Evolutionary conservation across 2,113 vertebrate species (phyloP).

Genomic region (Buteo buteo): DNA sequence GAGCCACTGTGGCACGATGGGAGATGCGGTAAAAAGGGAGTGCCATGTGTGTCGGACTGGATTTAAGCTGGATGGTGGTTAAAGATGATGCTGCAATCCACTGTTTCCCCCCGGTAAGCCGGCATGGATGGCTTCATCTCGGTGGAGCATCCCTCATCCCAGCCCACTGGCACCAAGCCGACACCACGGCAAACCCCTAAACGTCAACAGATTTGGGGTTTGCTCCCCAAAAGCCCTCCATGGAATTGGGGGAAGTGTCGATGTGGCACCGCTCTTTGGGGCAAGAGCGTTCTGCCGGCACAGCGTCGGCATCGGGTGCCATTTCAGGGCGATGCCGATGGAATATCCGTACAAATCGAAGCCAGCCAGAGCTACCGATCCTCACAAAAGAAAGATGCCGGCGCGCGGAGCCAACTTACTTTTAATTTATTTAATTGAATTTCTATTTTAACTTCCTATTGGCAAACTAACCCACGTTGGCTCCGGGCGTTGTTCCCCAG

Average conservation of each 20-base stretch:
- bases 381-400: fast-evolving
- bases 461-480: not conserved
- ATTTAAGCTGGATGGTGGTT: not conserved
- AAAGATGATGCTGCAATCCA: fast-evolving
- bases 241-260: fast-evolving
- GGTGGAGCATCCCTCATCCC: not conserved
- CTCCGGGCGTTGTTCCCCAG: fast-evolving
- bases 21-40: not conserved
- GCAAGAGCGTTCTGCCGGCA: not conserved
- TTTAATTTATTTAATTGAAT: not conserved
- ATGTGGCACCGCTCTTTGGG: fast-evolving
- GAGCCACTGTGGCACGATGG: not conserved
- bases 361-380: not conserved
- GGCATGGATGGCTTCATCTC: not conserved
- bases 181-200: fast-evolving
- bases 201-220: not conserved
- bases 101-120: fast-evolving
- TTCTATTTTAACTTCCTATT: not conserved
- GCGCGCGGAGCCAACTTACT: fast-evolving
- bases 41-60: fast-evolving
- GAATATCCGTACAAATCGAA: not conserved
- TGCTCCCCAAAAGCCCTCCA: not conserved
- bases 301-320: not conserved
- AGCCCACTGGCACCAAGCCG: fast-evolving
- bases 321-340: fast-evolving